Conservation (phyloP, 2,797 vertebrate species). For the Brachyalestes nurse region DNA sequence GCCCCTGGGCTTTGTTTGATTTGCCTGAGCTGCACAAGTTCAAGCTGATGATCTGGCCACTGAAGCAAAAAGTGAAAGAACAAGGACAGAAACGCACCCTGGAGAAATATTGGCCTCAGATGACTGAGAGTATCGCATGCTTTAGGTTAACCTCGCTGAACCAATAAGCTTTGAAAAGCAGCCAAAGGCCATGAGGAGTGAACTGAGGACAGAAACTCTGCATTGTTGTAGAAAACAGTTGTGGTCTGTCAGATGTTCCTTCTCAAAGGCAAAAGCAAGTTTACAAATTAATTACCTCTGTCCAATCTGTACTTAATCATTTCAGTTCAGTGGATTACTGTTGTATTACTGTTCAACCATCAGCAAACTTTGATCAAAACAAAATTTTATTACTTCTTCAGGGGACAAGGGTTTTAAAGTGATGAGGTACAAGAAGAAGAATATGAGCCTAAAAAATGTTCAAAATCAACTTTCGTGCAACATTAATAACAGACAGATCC, state of each 20-base stretch:
- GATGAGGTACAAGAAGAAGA: background rate
- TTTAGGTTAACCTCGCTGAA: constrained; percentile 25
- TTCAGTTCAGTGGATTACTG: constrained; percentile 10
- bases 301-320: constrained; percentile 33
- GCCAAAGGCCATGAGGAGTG: constrained; percentile 19
- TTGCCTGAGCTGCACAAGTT: constrained; percentile 13
- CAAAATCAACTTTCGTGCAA: background rate
- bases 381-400: background rate
- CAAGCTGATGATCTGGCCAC: constrained; percentile 29
- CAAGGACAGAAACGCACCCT: constrained; percentile 22
- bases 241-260: constrained; percentile 28
- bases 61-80: constrained; percentile 31
- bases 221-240: constrained; percentile 30
- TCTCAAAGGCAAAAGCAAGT: constrained; percentile 28
- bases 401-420: background rate
- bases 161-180: background rate
- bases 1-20: constrained; percentile 19
- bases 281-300: constrained; percentile 21
- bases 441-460: background rate
- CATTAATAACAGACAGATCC: background rate
- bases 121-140: constrained; percentile 17
- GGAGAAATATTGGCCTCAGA: constrained; percentile 42
- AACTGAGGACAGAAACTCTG: constrained; percentile 14
- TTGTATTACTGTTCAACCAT: background rate
- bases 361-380: constrained; percentile 28